Conservation (phyloP, 2,113 vertebrate genomes). For the Tringa solitaria region DNA sequence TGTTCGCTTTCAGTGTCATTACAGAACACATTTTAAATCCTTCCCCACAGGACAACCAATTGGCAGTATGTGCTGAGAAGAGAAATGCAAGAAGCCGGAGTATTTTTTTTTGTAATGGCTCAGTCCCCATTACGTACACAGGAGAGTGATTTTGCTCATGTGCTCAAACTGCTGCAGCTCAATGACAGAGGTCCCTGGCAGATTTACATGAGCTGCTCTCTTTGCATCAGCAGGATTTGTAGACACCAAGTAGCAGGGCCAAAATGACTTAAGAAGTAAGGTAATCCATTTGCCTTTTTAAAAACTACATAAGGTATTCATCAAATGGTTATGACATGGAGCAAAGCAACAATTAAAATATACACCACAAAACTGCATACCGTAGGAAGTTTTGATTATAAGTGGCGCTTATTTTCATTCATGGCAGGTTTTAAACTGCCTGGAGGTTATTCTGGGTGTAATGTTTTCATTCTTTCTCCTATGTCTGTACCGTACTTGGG, state of each 20-base stretch:
- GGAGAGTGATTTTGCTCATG: neutral
- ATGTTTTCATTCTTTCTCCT: neutral
- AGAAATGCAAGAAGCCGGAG: neutral
- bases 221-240: neutral
- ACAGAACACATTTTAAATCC: neutral
- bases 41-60: neutral
- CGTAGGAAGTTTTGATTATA: neutral
- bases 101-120: neutral
- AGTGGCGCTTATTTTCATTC: neutral
- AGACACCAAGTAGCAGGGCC: neutral
- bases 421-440: neutral
- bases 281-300: neutral
- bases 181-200: neutral
- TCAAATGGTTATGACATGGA: neutral
- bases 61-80: neutral
- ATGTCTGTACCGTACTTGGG: neutral
- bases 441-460: neutral
- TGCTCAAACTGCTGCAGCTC: neutral
- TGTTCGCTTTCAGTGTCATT: conserved; percentile 1
- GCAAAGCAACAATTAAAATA: neutral
- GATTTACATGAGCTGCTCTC: neutral
- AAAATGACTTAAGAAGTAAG: neutral
- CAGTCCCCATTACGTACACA: neutral
- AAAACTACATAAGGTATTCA: neutral
- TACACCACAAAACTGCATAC: neutral